These are phyloP conservation scores for Latrodectus elegans DNA, from an alignment of 2,888 invertebrate genomes.

Conservation along the genomic window DNA sequence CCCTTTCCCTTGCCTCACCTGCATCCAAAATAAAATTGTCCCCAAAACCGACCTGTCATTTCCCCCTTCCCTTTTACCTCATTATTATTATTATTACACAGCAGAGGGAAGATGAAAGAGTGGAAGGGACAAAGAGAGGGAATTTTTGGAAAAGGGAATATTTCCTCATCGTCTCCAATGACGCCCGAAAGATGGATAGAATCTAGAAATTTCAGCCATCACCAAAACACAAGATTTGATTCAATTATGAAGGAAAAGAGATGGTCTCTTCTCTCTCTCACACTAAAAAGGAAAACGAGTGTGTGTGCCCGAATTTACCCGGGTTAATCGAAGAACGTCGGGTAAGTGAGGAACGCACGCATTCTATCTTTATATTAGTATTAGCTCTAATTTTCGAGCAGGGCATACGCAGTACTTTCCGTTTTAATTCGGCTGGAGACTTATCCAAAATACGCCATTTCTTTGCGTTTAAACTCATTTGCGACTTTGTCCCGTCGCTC, in stretches of 20 bases:
- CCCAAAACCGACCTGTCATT: constrained; percentile 31
- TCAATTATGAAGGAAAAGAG: constrained; percentile 54
- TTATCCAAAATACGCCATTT: constrained; percentile 25
- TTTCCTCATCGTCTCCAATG: constrained; percentile 30
- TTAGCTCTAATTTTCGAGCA: constrained; percentile 60
- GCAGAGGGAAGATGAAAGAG: neutral
- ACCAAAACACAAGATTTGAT: constrained; percentile 60
- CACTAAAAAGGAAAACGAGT: constrained; percentile 32
- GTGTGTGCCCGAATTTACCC: constrained; percentile 2
- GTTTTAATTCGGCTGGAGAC: constrained; percentile 61
- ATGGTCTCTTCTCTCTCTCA: neutral
- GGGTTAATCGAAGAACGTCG: constrained; percentile 45
- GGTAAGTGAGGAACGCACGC: constrained; percentile 15
- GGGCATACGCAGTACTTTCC: constrained; percentile 44
- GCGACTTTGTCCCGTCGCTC: constrained; percentile 24
- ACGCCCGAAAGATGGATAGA: constrained; percentile 60
- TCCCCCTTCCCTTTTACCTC: neutral
- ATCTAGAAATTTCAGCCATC: constrained; percentile 44
- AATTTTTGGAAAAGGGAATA: constrained; percentile 29
- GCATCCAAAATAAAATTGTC: constrained; percentile 34
- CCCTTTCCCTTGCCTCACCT: neutral
- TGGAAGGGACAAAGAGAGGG: constrained; percentile 1
- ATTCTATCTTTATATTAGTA: constrained; percentile 60
- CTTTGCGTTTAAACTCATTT: constrained; percentile 62
- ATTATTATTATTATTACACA: constrained; percentile 21